phyloP scores from a whole-genome alignment of 2,888 invertebrate genomes.

The Hyalella azteca region DNA sequence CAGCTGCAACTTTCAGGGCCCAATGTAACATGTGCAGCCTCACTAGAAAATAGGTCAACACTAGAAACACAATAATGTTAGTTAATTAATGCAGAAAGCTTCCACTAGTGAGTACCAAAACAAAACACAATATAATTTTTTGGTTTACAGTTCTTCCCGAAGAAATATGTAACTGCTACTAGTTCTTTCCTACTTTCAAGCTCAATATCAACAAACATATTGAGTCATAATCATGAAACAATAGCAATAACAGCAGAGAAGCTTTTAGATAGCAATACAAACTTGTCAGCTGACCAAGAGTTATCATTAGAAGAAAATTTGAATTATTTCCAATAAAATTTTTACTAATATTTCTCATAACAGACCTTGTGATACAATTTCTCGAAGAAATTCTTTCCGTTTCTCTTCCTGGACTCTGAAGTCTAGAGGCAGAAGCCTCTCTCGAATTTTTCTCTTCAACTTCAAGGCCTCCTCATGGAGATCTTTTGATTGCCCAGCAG shows the following conservation, averaged over 20 bases:
- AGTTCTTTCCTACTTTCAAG: no score
- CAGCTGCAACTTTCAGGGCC: background rate
- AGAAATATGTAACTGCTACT: no score
- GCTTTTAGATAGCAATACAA: background rate
- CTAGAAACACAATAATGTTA: no score
- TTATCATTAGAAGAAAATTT: background rate
- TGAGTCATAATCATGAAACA: background rate
- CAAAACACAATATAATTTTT: no score
- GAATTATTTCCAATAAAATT: background rate
- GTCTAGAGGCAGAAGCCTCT: slow-evolving; percentile 2
- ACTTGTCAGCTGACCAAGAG: background rate
- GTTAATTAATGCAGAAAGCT: no score
- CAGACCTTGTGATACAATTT: background rate
- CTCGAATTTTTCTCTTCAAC: background rate
- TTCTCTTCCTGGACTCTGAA: background rate
- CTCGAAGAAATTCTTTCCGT: background rate
- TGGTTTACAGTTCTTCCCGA: no score
- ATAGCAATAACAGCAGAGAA: background rate
- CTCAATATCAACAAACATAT: background rate
- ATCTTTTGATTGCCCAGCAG: background rate
- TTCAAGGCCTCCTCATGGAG: background rate
- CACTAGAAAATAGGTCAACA: no score
- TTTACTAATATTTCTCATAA: background rate
- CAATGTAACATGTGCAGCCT: no score
- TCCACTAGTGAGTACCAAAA: no score